Evolutionary conservation across 2,888 invertebrate genomes (phyloP).

Genomic region (Plusia festucae): DNA sequence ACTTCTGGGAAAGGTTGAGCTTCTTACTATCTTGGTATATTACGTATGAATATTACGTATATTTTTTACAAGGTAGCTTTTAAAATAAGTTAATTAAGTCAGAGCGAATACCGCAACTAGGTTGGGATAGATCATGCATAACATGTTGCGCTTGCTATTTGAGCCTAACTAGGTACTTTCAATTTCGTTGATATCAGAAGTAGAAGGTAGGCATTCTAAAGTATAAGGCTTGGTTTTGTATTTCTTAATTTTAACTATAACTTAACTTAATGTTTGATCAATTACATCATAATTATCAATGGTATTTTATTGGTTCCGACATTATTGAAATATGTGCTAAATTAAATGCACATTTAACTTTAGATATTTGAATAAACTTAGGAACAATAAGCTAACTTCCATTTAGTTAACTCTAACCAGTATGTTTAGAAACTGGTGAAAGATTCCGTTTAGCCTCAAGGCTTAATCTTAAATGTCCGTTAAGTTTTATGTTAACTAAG

Average conservation of each 20-base stretch:
- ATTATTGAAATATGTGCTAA: not conserved
- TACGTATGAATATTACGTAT: no score
- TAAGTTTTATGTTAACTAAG: conserved; percentile 33
- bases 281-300: not conserved
- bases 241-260: no score
- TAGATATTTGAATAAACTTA: not conserved
- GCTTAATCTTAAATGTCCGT: conserved; percentile 23
- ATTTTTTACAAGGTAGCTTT: no score
- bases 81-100: no score
- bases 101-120: not conserved
- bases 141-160: not conserved
- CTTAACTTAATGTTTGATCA: no score
- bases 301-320: not conserved
- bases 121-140: not conserved
- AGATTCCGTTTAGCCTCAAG: conserved; percentile 30
- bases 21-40: no score
- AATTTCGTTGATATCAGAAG: no score
- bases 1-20: no score
- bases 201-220: not conserved
- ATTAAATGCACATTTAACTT: not conserved
- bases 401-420: conserved; percentile 12
- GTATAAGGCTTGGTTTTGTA: not conserved
- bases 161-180: not conserved
- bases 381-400: conserved; percentile 1
- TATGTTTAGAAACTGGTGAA: conserved; percentile 35